Conservation (phyloP, 1,140 invertebrate species). For the Pararge aegeria region DNA sequence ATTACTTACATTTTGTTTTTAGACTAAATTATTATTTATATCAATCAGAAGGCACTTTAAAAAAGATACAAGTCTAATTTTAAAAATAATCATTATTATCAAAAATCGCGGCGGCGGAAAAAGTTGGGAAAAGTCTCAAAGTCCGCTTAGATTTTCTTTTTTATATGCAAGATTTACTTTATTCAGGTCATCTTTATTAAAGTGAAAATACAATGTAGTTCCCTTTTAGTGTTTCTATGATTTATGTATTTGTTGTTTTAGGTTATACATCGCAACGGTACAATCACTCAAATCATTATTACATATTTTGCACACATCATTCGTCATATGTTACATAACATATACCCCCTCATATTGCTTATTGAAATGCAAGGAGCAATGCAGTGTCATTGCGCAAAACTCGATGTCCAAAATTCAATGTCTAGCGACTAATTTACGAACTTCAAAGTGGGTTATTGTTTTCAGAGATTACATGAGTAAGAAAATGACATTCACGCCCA, state of each 20-base stretch:
- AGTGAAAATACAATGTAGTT: background rate
- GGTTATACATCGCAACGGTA: constrained; percentile 69
- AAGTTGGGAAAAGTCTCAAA: too few species aligned
- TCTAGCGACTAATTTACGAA: constrained; percentile 37
- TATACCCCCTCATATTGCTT: constrained; percentile 47
- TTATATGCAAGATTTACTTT: background rate
- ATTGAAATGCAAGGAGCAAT: constrained; percentile 44
- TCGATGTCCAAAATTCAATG: constrained; percentile 39
- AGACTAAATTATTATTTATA: too few species aligned
- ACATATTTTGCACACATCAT: constrained; percentile 46
- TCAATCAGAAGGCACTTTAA: too few species aligned
- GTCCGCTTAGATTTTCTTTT: too few species aligned
- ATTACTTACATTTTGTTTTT: too few species aligned
- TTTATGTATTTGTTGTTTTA: constrained; percentile 72
- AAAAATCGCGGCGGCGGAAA: too few species aligned
- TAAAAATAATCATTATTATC: background rate
- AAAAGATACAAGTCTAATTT: too few species aligned
- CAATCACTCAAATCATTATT: constrained; percentile 55
- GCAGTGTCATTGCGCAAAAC: constrained; percentile 33
- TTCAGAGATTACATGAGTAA: constrained; percentile 69
- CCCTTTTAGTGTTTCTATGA: background rate
- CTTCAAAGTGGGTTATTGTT: constrained; percentile 52
- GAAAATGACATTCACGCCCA: constrained; percentile 70
- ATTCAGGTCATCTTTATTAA: background rate
- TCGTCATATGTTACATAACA: constrained; percentile 47